These are phyloP conservation scores for Lycocorax pyrrhopterus DNA, from an alignment of 2,113 vertebrate genomes.

Conservation along the genomic window DNA sequence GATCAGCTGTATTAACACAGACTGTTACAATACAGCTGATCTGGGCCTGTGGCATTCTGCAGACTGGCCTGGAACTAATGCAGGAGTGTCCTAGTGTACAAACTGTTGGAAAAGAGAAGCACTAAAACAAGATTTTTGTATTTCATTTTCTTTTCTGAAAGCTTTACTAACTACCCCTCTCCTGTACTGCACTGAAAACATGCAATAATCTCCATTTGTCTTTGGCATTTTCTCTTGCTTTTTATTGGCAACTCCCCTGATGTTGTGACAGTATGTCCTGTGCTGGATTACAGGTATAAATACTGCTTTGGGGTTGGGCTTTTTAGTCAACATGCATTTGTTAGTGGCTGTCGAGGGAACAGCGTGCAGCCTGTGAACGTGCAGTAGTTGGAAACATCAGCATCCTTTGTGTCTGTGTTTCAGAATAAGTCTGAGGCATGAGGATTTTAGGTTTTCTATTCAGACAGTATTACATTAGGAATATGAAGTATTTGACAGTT, in stretches of 20 bases:
- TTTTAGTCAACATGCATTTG: conserved; percentile 30
- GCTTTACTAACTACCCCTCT: conserved; percentile 35
- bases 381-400: background rate
- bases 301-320: conserved; percentile 2
- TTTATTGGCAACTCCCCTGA: conserved; percentile 9
- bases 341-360: background rate
- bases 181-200: background rate
- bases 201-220: conserved; percentile 42
- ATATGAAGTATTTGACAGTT: conserved; percentile 52
- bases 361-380: background rate
- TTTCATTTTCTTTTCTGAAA: conserved; percentile 56
- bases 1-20: background rate
- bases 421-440: conserved; percentile 38
- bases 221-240: conserved; percentile 42
- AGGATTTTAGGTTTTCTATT: conserved; percentile 40
- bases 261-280: background rate
- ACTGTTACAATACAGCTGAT: background rate
- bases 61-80: background rate
- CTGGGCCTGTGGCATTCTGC: background rate
- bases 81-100: background rate
- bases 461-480: background rate
- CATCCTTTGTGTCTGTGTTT: conserved; percentile 25
- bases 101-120: background rate
- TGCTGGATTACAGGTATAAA: background rate
- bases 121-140: background rate